Base-by-base conservation (phyloP, 2,113 vertebrate species). In the Xerus inauris region DNA sequence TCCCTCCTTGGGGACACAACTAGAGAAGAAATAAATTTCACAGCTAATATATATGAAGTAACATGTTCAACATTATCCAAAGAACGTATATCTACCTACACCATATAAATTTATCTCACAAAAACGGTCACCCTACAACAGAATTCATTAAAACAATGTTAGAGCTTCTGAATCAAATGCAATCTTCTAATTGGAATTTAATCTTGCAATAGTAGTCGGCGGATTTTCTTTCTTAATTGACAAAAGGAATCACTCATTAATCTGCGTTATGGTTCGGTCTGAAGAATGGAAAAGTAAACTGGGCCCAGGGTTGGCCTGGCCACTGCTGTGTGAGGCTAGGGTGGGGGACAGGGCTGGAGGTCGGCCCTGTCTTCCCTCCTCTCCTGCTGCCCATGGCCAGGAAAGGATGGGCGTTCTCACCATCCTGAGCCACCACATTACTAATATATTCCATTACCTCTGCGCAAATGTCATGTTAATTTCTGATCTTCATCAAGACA, bases 381-480 rank as follows among this genome's bases (percentile, higher is more conserved):
- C 94, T 98, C 96, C 96, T 95, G 98, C 98, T 98, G 98, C 98
- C 98, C 96, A 98, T 97, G 97, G 97, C 98, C 97, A 87, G 95
- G 98, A 95, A 97, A 73, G 87, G 93, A 97, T 97, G 98, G 98
- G 98, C 73, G 47, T 98, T 98, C 99, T 98, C 99, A 98, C 98
- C 99, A 98, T 98, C 98, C 98, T 99, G 98, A 99, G 98, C 99
- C 99, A 87, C 24, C 14, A 98, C 98, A 99, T 99, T 99, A 99
- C 99, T 98, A 98, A 98, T 98, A 98, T 98, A 99, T 99, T 99
- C 99, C 99, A 99, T 99, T 99, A 99, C 99, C 98, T 98, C 98
- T 98, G 98, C 97, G 98, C 99, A 99, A 99, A 99, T 99, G 99
- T 99, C 99, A 99, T 98, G 98, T 99, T 99, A 99, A 99, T 99